A percentile compares a stretch with the other conserved stretches of the same genome.
These are phyloP conservation scores for Babylonia areolata DNA, from an alignment of 1,140 invertebrate species.

Conservation along the genomic window DNA sequence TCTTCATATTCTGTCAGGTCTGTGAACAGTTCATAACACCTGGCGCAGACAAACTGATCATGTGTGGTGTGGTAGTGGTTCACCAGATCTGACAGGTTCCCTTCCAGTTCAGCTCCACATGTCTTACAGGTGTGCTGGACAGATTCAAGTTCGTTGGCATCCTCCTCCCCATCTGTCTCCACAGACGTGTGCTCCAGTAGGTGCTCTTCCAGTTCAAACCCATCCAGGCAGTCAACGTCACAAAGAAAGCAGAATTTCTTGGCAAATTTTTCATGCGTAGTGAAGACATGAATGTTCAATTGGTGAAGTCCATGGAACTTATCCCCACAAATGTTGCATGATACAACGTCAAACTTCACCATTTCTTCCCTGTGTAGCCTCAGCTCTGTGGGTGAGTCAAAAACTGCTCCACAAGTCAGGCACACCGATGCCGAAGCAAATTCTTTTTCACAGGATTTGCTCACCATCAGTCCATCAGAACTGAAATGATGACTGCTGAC, in stretches of 20 bases:
- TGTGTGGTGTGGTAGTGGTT: conserved; percentile 35
- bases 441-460: background rate
- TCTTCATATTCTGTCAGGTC: conserved; percentile 29
- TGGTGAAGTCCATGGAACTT: conserved; percentile 36
- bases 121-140: conserved; percentile 17
- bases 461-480: background rate
- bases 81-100: conserved; percentile 33
- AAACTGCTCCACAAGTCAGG: conserved; percentile 17
- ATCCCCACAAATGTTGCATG: conserved; percentile 18
- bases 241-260: conserved; percentile 36
- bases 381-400: conserved; percentile 11
- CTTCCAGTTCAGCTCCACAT: conserved; percentile 16
- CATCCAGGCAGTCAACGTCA: conserved; percentile 24
- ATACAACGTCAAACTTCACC: conserved; percentile 22
- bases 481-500: background rate
- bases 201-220: conserved; percentile 35
- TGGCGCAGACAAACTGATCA: conserved; percentile 28
- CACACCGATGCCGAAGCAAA: background rate
- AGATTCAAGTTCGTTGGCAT: background rate
- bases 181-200: conserved; percentile 26
- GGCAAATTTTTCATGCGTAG: conserved; percentile 14
- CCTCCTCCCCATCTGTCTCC: conserved; percentile 1
- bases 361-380: conserved; percentile 25
- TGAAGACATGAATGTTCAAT: conserved; percentile 36
- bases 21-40: conserved; percentile 22